Conservation (phyloP, 2,888 invertebrate species). For the Lissocephala sabroskyi region DNA sequence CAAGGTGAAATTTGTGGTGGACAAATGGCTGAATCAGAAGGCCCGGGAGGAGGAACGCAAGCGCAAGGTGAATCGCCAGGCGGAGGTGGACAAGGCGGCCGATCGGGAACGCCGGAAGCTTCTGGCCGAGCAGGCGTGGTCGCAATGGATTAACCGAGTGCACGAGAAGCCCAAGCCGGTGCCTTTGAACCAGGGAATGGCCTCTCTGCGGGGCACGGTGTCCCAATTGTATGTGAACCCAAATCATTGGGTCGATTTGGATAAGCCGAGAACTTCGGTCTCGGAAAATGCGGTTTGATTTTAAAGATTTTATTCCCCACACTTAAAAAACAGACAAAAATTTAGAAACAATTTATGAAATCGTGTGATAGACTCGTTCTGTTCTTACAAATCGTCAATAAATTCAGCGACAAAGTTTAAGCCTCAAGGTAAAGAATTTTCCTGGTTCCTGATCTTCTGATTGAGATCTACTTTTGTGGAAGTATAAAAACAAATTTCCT, state of each 20-base stretch:
- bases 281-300: too few species aligned
- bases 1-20: slow-evolving; percentile 28
- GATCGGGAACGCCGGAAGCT: slow-evolving; percentile 43
- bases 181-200: slow-evolving; percentile 68
- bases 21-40: slow-evolving; percentile 36
- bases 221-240: slow-evolving; percentile 69
- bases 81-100: slow-evolving; percentile 10
- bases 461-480: too few species aligned
- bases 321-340: neutral
- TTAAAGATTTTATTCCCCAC: neutral
- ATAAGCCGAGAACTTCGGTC: too few species aligned
- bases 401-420: too few species aligned
- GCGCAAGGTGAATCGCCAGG: slow-evolving; percentile 36
- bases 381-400: too few species aligned
- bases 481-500: too few species aligned
- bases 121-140: slow-evolving; percentile 55
- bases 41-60: slow-evolving; percentile 52
- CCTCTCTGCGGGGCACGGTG: slow-evolving; percentile 67
- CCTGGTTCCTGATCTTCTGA: too few species aligned
- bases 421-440: too few species aligned
- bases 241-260: slow-evolving; percentile 66
- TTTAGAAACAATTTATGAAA: too few species aligned
- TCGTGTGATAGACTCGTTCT: too few species aligned
- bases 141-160: slow-evolving; percentile 63
- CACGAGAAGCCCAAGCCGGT: slow-evolving; percentile 69